Evolutionary conservation across 1,140 invertebrate species (phyloP).

Genomic region (Geopemphigus sp.): DNA sequence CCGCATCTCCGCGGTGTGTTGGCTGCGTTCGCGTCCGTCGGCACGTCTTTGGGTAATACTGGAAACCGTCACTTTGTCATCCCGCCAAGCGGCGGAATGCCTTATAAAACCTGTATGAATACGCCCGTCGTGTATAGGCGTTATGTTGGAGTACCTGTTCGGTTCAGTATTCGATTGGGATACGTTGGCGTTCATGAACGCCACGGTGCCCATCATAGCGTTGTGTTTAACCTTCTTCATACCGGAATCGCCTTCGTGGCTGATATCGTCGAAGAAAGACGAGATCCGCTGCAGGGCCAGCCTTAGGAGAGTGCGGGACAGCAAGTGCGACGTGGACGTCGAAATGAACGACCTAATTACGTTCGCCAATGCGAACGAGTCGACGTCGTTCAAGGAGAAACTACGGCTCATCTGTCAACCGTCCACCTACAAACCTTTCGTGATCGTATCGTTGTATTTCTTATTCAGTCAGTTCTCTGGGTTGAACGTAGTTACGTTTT

Average conservation of each 20-base stretch:
- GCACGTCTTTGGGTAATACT: slow-evolving; percentile 53
- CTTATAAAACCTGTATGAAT: no score
- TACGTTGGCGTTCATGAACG: slow-evolving; percentile 62
- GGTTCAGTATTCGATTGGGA: slow-evolving; percentile 64
- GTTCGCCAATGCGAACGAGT: slow-evolving; percentile 65
- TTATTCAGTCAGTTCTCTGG: slow-evolving; percentile 73
- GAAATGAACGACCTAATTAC: slow-evolving; percentile 65
- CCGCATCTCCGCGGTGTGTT: slow-evolving; percentile 69
- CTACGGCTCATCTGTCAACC: slow-evolving; percentile 62
- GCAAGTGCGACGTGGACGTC: slow-evolving; percentile 63
- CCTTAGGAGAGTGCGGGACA: slow-evolving; percentile 62
- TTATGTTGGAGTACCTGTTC: slow-evolving; percentile 62
- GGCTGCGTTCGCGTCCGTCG: slow-evolving; percentile 64
- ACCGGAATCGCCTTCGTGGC: slow-evolving; percentile 71
- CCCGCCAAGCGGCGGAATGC: background rate
- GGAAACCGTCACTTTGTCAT: background rate
- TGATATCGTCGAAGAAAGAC: slow-evolving; percentile 63
- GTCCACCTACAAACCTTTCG: slow-evolving; percentile 66
- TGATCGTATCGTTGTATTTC: slow-evolving; percentile 66
- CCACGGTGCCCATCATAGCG: slow-evolving; percentile 61
- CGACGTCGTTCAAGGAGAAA: slow-evolving; percentile 59
- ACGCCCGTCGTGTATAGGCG: slow-evolving; percentile 52
- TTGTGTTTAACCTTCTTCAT: slow-evolving; percentile 64
- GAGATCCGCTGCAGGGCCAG: slow-evolving; percentile 63
- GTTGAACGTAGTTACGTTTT: slow-evolving; percentile 76